Evolutionary conservation across 2,797 vertebrate genomes (phyloP).

Genomic region (Tenualosa thibaudeaui): DNA sequence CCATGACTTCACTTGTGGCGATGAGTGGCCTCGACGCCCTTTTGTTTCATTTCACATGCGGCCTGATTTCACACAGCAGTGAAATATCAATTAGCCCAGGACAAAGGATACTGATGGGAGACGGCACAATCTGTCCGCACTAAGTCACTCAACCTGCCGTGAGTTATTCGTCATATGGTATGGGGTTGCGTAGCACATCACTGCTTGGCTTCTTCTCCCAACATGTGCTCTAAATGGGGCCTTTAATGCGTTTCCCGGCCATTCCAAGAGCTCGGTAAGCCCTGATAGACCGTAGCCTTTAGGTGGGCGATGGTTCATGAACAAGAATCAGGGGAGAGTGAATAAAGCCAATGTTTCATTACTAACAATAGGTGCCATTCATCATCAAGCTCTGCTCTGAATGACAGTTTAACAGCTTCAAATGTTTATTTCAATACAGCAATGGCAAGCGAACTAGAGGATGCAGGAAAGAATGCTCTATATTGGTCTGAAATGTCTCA

Average conservation of each 20-base stretch:
- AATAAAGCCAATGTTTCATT: slow-evolving; percentile 52
- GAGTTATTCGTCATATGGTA: slow-evolving; percentile 48
- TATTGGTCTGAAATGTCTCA: neutral
- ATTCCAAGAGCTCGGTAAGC: slow-evolving; percentile 42
- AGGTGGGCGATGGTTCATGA: slow-evolving; percentile 51
- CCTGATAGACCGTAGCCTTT: slow-evolving; percentile 50
- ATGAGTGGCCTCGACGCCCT: neutral
- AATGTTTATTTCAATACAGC: neutral
- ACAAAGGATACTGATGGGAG: slow-evolving; percentile 41
- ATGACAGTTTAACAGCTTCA: neutral
- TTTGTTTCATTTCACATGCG: neutral
- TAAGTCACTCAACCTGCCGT: slow-evolving; percentile 33
- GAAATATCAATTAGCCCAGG: slow-evolving; percentile 45
- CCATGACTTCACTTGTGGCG: slow-evolving; percentile 10
- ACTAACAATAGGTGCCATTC: slow-evolving; percentile 44
- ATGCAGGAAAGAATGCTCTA: neutral
- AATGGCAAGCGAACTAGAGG: neutral
- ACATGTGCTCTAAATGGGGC: slow-evolving; percentile 55
- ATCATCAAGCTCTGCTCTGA: slow-evolving; percentile 27
- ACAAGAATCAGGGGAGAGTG: slow-evolving; percentile 44
- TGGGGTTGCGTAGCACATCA: slow-evolving; percentile 43
- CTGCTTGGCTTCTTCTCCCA: slow-evolving; percentile 46
- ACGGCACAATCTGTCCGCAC: slow-evolving; percentile 44
- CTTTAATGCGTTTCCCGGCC: slow-evolving; percentile 53
- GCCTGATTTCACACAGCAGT: slow-evolving; percentile 29